A percentile compares a stretch with the other conserved stretches of the same genome.
Evolutionary conservation across 2,888 invertebrate species (phyloP).

Genomic region (Seira sanloemensis): DNA sequence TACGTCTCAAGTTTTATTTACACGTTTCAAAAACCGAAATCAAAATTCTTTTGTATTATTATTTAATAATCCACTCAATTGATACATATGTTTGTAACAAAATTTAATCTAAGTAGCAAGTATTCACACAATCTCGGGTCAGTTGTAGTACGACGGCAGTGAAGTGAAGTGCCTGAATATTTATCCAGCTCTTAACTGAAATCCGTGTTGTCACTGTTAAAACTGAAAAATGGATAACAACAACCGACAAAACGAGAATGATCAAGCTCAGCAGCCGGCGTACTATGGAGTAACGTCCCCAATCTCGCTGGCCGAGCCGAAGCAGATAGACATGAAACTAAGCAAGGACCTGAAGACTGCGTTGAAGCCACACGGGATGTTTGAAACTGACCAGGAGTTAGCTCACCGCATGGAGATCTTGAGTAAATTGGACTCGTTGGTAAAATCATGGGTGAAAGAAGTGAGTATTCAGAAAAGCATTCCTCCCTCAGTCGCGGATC

Average conservation of each 20-base stretch:
- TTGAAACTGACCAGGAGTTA: slow-evolving; percentile 92
- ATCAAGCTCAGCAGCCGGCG: slow-evolving; percentile 31
- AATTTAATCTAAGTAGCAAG: no score
- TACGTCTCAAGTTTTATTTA: no score
- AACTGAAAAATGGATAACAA: slow-evolving; percentile 55
- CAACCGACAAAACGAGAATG: slow-evolving; percentile 39
- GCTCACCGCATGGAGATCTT: slow-evolving; percentile 85
- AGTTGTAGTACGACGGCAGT: no score
- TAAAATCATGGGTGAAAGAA: slow-evolving; percentile 95
- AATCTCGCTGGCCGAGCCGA: slow-evolving; percentile 91
- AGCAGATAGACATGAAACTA: slow-evolving; percentile 85
- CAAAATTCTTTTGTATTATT: no score
- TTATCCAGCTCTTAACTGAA: no score
- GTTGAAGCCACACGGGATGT: slow-evolving; percentile 89
- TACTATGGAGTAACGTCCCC: slow-evolving; percentile 92
- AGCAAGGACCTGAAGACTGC: slow-evolving; percentile 87
- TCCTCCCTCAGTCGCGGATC: slow-evolving; percentile 92
- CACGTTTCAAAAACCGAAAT: no score
- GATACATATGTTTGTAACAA: no score
- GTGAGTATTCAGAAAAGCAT: slow-evolving; percentile 93
- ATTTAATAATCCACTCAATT: no score
- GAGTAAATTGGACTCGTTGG: slow-evolving; percentile 89
- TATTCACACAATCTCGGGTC: no score
- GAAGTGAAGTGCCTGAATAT: no score
- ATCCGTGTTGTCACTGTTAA: no score